Conservation (phyloP, 2,888 invertebrate genomes). For the Machimus atricapillus region DNA sequence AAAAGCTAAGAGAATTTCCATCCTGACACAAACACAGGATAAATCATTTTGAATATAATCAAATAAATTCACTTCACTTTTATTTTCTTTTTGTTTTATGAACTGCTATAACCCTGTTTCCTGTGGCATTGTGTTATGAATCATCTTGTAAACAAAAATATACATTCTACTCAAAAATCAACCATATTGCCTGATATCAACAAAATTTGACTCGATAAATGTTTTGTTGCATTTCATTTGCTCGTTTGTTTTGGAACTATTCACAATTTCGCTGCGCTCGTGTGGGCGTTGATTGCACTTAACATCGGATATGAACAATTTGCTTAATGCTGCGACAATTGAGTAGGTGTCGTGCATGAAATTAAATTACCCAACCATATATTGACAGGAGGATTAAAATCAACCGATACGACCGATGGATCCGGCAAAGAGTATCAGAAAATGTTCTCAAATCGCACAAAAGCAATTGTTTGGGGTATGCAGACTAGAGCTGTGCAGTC, state of each 20-base stretch:
- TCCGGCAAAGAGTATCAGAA: constrained; percentile 60
- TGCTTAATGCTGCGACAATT: constrained; percentile 49
- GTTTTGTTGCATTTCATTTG: not conserved
- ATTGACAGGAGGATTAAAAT: constrained; percentile 59
- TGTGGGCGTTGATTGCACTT: constrained; percentile 7
- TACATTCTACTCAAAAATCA: not conserved
- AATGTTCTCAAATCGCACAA: constrained; percentile 83
- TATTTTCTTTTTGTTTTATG: constrained; percentile 22
- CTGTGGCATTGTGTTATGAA: constrained; percentile 10
- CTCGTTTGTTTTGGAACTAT: not conserved
- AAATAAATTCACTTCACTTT: not conserved
- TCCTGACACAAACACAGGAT: constrained; percentile 4
- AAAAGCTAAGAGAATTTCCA: not conserved
- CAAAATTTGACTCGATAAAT: not conserved
- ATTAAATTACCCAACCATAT: constrained; percentile 63
- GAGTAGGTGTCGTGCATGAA: constrained; percentile 59
- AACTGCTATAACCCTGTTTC: not conserved
- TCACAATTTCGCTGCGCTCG: not conserved
- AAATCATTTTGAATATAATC: not conserved
- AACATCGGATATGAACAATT: constrained; percentile 44
- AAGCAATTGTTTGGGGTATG: constrained; percentile 99
- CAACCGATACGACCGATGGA: constrained; percentile 51
- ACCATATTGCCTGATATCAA: not conserved
- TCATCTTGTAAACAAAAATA: not conserved
- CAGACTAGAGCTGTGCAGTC: constrained; percentile 93